Percentiles rank a stretch among this genome's conserved stretches.
These are phyloP conservation scores for Vespertilio murinus DNA, from an alignment of 2,797 vertebrate genomes.

Conservation along the genomic window DNA sequence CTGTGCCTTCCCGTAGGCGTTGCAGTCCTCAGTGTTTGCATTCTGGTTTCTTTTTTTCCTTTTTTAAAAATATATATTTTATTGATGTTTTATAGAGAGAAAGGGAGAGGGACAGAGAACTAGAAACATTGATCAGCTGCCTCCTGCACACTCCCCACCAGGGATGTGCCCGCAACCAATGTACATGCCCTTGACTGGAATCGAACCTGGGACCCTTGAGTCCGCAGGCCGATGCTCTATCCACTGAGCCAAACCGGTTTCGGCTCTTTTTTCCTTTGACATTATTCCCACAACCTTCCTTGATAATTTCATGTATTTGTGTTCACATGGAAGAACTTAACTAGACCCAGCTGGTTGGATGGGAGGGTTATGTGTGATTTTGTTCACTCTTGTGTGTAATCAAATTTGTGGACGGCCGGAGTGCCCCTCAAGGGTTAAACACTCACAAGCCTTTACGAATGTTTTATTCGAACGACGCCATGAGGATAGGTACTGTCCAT, in stretches of 20 bases:
- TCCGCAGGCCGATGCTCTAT: too few relatives aligned
- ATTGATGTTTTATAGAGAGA: too few relatives aligned
- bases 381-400: not conserved
- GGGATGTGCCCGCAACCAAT: too few relatives aligned
- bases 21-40: not conserved
- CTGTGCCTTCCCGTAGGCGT: accelerated
- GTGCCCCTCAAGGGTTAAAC: not conserved
- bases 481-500: too few relatives aligned
- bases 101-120: too few relatives aligned
- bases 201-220: too few relatives aligned
- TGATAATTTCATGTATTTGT: not conserved
- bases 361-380: not conserved
- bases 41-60: not conserved
- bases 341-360: not conserved
- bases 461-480: too few relatives aligned
- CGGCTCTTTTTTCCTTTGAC: not conserved
- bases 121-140: too few relatives aligned
- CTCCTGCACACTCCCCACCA: too few relatives aligned
- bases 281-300: not conserved
- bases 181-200: too few relatives aligned
- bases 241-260: too few relatives aligned
- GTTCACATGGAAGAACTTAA: not conserved
- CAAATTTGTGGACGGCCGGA: not conserved
- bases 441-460: not conserved
- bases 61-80: too few relatives aligned